Evolutionary conservation across 2,113 vertebrate species (phyloP).

Genomic region (Anseranas semipalmata): DNA sequence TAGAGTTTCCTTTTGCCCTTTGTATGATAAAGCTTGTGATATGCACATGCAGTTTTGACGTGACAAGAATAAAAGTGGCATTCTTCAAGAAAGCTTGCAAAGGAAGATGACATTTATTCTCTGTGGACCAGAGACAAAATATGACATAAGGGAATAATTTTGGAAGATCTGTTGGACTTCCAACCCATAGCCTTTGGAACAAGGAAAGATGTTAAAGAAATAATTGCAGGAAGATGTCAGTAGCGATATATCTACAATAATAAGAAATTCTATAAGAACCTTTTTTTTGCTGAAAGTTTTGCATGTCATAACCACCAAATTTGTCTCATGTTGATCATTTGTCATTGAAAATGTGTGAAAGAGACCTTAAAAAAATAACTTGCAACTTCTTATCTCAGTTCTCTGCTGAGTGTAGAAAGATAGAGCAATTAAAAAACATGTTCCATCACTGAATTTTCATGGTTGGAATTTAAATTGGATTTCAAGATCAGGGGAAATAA

Average conservation of each 20-base stretch:
- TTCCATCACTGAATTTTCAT: constrained; percentile 28
- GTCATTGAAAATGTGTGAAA: constrained; percentile 28
- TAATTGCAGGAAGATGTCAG: background rate
- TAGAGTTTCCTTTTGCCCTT: background rate
- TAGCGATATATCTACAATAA: background rate
- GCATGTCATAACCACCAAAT: background rate
- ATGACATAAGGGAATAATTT: background rate
- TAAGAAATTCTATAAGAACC: background rate
- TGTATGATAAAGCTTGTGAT: background rate
- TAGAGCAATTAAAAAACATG: constrained; percentile 23
- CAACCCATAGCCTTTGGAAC: background rate
- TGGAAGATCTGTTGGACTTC: background rate
- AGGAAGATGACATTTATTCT: background rate
- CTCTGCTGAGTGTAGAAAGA: background rate
- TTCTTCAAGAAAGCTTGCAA: background rate
- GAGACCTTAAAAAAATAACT: constrained; percentile 16
- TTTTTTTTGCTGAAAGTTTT: background rate
- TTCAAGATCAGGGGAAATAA: constrained; percentile 58
- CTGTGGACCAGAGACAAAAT: background rate
- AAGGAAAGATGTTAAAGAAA: background rate
- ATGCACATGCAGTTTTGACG: background rate
- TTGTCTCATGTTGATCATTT: constrained; percentile 2
- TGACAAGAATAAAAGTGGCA: background rate
- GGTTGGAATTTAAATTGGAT: constrained; percentile 61
- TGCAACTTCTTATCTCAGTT: constrained; percentile 6